A percentile compares a stretch with the other conserved stretches of the same genome.
Evolutionary conservation across 2,888 invertebrate genomes (phyloP).

Genomic region (Mamestra brassicae): DNA sequence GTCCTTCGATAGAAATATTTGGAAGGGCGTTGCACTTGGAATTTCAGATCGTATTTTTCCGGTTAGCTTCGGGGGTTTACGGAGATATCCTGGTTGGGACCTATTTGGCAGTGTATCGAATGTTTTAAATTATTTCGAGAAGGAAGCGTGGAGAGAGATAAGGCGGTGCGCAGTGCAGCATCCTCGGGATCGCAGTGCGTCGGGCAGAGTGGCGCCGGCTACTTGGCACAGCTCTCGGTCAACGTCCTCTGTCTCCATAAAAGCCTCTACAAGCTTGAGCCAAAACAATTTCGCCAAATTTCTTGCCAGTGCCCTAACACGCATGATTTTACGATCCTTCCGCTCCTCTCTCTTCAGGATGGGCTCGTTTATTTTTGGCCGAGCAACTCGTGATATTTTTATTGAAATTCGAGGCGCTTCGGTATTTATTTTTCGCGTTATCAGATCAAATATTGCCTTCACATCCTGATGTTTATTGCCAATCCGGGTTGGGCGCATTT

Average conservation of each 20-base stretch:
- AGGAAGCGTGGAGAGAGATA: constrained; percentile 78
- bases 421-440: constrained; percentile 80
- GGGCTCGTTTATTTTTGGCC: constrained; percentile 81
- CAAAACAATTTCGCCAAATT: constrained; percentile 90
- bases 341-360: constrained; percentile 73
- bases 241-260: constrained; percentile 87
- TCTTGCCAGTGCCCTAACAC: constrained; percentile 87
- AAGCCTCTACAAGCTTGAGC: constrained; percentile 86
- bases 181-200: constrained; percentile 84
- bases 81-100: constrained; percentile 69
- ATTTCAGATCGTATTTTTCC: constrained; percentile 60
- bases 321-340: constrained; percentile 87
- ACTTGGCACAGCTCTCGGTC: constrained; percentile 89
- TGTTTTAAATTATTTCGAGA: constrained; percentile 82
- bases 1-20: constrained; percentile 72
- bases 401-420: constrained; percentile 80
- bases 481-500: constrained; percentile 61
- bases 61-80: constrained; percentile 49
- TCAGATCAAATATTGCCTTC: constrained; percentile 79
- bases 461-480: constrained; percentile 72
- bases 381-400: constrained; percentile 78
- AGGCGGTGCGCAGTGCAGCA: constrained; percentile 88
- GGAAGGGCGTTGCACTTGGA: constrained; percentile 65
- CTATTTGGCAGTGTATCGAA: constrained; percentile 84
- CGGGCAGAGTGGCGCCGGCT: constrained; percentile 88